Conservation (phyloP, 2,113 vertebrate species). For the Chascanopsetta lugubris region DNA sequence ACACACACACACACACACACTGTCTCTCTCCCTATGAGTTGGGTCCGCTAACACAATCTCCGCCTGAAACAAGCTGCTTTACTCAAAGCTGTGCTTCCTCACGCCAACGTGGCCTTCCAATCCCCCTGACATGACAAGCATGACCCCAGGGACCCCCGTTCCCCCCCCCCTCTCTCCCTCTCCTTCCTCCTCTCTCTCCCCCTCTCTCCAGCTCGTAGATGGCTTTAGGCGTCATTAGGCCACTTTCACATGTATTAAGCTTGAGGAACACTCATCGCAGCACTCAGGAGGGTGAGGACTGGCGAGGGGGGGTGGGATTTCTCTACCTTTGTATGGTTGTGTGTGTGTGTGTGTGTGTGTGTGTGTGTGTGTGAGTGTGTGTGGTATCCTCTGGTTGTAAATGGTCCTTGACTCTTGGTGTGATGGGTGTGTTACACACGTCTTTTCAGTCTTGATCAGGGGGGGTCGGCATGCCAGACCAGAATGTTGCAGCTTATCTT, state of each 20-base stretch:
- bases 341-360: not conserved
- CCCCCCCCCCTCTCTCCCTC: not conserved
- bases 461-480: slow-evolving; percentile 8
- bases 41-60: slow-evolving; percentile 71
- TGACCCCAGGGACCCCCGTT: slow-evolving; percentile 41
- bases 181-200: slow-evolving; percentile 18
- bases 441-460: not conserved
- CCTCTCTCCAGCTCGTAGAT: slow-evolving; percentile 38
- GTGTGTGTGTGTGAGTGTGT: slow-evolving; percentile 3
- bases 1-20: slow-evolving; percentile 6
- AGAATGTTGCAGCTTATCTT: slow-evolving; percentile 20
- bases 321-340: slow-evolving; percentile 12
- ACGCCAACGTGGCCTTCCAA: slow-evolving; percentile 66
- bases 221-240: slow-evolving; percentile 72
- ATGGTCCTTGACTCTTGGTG: slow-evolving; percentile 52
- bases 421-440: slow-evolving; percentile 25
- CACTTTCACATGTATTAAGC: slow-evolving; percentile 73
- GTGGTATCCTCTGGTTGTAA: slow-evolving; percentile 35
- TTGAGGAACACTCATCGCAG: slow-evolving; percentile 60
- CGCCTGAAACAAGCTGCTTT: slow-evolving; percentile 80
- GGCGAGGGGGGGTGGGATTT: slow-evolving; percentile 36
- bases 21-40: slow-evolving; percentile 35
- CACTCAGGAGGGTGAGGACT: slow-evolving; percentile 43
- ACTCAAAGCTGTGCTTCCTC: slow-evolving; percentile 64
- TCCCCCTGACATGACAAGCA: slow-evolving; percentile 71